phyloP scores from a whole-genome alignment of 53 echinoderm and acorn worm species.

The Glandiceps talaboti region DNA sequence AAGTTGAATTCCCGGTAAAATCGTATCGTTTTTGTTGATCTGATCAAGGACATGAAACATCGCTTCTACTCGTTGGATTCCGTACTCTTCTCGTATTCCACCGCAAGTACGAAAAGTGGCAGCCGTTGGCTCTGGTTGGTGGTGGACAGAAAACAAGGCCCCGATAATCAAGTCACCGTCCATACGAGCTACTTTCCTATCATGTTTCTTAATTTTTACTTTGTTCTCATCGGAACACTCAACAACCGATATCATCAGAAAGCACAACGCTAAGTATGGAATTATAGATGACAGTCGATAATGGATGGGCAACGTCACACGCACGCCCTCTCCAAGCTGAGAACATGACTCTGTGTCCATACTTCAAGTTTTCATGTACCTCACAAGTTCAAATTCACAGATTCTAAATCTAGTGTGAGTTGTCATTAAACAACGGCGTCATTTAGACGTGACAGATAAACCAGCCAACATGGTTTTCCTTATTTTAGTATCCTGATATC shows the following conservation, averaged over 20 bases:
- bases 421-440: no score
- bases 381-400: no score
- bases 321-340: no score
- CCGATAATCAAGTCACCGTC: conserved; percentile 88
- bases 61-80: conserved; percentile 88
- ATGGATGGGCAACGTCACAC: neutral
- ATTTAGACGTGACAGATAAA: no score
- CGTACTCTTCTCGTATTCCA: conserved; percentile 76
- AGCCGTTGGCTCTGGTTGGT: conserved; percentile 32
- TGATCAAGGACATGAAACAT: conserved; percentile 69
- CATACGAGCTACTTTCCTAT: conserved; percentile 61
- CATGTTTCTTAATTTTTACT: neutral
- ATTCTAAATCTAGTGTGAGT: no score
- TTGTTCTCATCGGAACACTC: neutral
- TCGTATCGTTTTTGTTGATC: conserved; percentile 50
- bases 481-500: no score
- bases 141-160: conserved; percentile 86
- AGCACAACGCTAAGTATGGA: neutral
- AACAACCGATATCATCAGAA: neutral
- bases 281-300: neutral
- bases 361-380: no score
- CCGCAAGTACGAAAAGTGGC: conserved; percentile 73
- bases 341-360: neutral
- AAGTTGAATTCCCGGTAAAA: conserved; percentile 56
- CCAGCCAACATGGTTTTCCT: no score